Percentiles rank a stretch among this genome's conserved stretches.
Evolutionary conservation across 2,113 vertebrate genomes (phyloP).

Genomic region (Callithrix jacchus): DNA sequence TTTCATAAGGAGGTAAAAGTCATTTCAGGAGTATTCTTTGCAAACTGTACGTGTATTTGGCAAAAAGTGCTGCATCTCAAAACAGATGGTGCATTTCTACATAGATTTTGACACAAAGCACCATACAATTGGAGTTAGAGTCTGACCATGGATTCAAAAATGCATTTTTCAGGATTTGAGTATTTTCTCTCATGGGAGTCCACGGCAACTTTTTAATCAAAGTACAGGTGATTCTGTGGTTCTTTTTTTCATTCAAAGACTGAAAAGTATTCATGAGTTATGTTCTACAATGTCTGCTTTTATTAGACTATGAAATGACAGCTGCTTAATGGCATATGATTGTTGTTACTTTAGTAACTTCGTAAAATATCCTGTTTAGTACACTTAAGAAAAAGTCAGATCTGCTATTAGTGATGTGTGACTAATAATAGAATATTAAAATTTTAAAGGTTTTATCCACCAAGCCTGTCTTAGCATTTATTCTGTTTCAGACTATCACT

Average conservation of each 20-base stretch:
- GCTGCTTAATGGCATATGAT: not conserved
- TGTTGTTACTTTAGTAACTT: conserved; percentile 3
- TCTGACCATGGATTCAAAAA: not conserved
- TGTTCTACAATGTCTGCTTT: conserved; percentile 1
- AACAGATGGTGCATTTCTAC: not conserved
- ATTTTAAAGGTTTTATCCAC: not conserved
- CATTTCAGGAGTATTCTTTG: not conserved
- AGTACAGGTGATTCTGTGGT: not conserved
- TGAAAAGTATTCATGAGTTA: not conserved
- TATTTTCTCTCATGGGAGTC: not conserved
- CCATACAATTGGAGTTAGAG: not conserved
- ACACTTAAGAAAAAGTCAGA: not conserved
- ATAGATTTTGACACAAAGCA: not conserved
- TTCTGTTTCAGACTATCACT: not conserved
- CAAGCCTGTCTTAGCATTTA: not conserved
- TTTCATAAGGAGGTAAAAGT: conserved; percentile 35
- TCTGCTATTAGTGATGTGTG: not conserved
- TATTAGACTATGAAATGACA: not conserved
- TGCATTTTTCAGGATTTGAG: not conserved
- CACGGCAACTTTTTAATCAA: not conserved
- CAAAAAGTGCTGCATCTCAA: not conserved
- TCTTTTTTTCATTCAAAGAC: not conserved
- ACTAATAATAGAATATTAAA: not conserved
- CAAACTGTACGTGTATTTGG: conserved; percentile 2
- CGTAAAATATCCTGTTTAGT: not conserved